A percentile compares a stretch with the other conserved stretches of the same genome.
These are phyloP conservation scores for Alloplasta piceator DNA, from an alignment of 2,888 invertebrate genomes.

Conservation along the genomic window DNA sequence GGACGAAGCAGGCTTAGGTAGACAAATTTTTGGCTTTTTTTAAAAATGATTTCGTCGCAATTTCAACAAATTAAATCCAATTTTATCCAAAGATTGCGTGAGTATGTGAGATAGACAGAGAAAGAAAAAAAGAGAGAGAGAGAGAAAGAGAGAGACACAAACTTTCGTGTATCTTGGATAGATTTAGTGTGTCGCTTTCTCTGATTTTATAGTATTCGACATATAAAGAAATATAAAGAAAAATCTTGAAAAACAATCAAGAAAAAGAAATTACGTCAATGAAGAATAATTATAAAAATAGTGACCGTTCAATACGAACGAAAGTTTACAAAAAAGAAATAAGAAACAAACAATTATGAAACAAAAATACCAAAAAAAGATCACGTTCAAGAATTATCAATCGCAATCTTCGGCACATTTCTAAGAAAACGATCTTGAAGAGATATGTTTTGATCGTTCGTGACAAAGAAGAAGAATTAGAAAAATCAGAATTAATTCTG, in stretches of 20 bases:
- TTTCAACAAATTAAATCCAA: no score
- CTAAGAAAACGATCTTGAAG: no score
- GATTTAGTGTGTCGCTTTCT: not conserved
- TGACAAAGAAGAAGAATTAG: no score
- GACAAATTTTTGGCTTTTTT: not conserved
- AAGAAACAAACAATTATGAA: not conserved
- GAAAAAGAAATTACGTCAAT: slow-evolving; percentile 15
- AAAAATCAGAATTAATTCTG: no score
- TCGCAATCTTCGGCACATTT: slow-evolving; percentile 4
- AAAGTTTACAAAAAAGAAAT: not conserved
- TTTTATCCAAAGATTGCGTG: no score
- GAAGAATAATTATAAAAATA: slow-evolving; percentile 19
- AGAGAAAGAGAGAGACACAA: no score
- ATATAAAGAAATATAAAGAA: not conserved
- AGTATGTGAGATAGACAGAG: not conserved
- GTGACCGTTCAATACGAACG: slow-evolving; percentile 19
- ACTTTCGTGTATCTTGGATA: not conserved
- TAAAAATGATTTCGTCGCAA: not conserved
- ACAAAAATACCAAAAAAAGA: slow-evolving; percentile 5
- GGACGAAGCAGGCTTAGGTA: not conserved
- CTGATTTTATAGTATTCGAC: no score
- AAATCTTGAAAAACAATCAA: slow-evolving; percentile 13
- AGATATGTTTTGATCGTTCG: no score
- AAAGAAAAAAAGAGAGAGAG: not conserved
- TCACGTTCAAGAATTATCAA: slow-evolving; percentile 22